Evolutionary conservation across 2,113 vertebrate genomes (phyloP), one percentile per base, ranked within the genome.

Genomic region (Brachionichthys hirsutus): DNA sequence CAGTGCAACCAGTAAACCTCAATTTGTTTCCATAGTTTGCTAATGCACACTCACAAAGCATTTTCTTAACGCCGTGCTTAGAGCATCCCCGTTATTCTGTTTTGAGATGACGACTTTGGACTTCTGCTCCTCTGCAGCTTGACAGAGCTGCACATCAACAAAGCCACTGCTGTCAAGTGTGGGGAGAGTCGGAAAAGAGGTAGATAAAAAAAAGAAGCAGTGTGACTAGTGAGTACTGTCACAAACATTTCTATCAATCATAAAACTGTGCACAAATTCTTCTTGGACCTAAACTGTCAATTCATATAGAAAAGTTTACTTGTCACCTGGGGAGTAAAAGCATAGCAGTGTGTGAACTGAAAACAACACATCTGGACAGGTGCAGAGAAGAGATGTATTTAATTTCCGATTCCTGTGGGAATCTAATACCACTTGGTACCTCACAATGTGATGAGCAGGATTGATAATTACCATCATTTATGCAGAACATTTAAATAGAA

Each of bases 201-300:
- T 3, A 62, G 64, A 72, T 69, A 44, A 68, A 70, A 85, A 81
- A 83, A 70, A 38, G 51, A 70, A 79, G 62, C 43, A 70, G 70
- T 20, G 48, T 67, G 71, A 72, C 52, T 62, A 78, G 81, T 56
- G 51, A 54, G 66, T 70, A 54, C 70, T 63, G 77, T 77, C 77
- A 70, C 41, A 53, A 62, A 74, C 48, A 70, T 59, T 75, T 77
- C 74, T 58, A 78, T 87, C 80, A 73, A 70, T 82, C 77, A 68
- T 9, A 41, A 41, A 56, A 51, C 17, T n/a, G 18, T 2, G 2
- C 45, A 49, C 56, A 56, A 38, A 47, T 73, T 76, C 53, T 30
- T 60, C 34, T 66, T 49, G 41, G 12, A 65, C 12, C 16, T 24
- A 13, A 38, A 55, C 19, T 70, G 44, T 71, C 20, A 50, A 24